A percentile compares a stretch with the other conserved stretches of the same genome.
Evolutionary conservation across 2,888 invertebrate species (phyloP).

Genomic region (Odiellus spinosus): DNA sequence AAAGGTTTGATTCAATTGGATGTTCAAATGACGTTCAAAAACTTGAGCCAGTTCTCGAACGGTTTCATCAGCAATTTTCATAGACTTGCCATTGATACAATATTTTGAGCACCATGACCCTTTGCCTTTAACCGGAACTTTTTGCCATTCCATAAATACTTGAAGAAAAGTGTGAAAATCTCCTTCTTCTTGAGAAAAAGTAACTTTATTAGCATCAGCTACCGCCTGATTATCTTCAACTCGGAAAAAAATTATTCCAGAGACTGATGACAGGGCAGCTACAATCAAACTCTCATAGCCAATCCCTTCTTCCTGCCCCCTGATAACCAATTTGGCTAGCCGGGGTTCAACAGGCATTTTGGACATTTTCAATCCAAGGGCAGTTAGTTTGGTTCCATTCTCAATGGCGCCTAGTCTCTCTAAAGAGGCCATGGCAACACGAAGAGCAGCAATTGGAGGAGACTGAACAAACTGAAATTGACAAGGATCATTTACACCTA

Average conservation of each 20-base stretch:
- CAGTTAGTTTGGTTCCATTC: constrained; percentile 22
- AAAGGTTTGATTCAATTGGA: constrained; percentile 6
- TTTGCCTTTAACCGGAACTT: constrained; percentile 21
- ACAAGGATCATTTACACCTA: constrained; percentile 23
- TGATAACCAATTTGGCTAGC: constrained; percentile 21
- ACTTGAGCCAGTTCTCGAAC: constrained; percentile 12
- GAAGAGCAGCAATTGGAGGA: constrained; percentile 21
- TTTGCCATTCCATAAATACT: constrained; percentile 21
- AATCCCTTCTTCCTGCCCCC: constrained; percentile 4
- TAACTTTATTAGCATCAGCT: constrained; percentile 22
- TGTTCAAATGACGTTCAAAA: constrained; percentile 7
- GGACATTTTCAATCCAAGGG: constrained; percentile 25
- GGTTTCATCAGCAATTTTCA: constrained; percentile 20
- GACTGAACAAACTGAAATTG: constrained; percentile 27
- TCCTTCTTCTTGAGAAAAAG: constrained; percentile 24
- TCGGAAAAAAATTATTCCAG: constrained; percentile 25
- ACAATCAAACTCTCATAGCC: constrained; percentile 23
- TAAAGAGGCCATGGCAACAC: constrained; percentile 23
- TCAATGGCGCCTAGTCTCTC: constrained; percentile 24
- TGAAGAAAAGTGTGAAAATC: constrained; percentile 24
- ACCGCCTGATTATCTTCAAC: constrained; percentile 22
- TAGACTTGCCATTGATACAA: constrained; percentile 27
- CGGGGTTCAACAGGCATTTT: constrained; percentile 26
- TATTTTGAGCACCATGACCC: constrained; percentile 26
- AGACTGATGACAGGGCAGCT: constrained; percentile 24